Evolutionary conservation across 2,888 invertebrate species (phyloP).

Genomic region (Drosophila nr. fundita): DNA sequence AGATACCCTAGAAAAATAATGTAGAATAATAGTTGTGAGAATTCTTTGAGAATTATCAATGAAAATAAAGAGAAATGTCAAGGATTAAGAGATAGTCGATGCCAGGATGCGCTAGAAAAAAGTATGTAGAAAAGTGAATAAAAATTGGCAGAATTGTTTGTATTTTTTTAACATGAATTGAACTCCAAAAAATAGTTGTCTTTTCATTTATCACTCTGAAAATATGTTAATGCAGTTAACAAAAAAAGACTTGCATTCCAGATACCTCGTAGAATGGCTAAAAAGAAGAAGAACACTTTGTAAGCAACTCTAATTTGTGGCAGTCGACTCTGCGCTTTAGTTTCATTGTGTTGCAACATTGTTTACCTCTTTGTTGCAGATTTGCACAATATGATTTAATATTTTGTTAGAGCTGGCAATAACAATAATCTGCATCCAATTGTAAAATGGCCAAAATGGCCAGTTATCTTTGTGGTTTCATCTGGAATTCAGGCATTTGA

Average conservation of each 20-base stretch:
- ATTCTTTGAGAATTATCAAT: not conserved
- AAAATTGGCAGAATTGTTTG: not conserved
- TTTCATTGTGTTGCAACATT: not conserved
- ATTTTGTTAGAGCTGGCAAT: conserved; percentile 5
- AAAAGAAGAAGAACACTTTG: not conserved
- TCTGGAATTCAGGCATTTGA: conserved; percentile 34
- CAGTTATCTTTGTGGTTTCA: conserved; percentile 24
- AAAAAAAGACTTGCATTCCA: not conserved
- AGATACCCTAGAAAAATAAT: not conserved
- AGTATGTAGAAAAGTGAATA: no score
- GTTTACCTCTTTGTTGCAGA: not conserved
- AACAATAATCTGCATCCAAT: conserved; percentile 35
- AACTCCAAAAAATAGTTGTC: not conserved
- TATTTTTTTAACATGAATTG: not conserved
- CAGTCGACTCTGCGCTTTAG: not conserved
- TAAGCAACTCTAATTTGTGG: not conserved
- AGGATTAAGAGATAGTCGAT: not conserved
- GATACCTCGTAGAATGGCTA: not conserved
- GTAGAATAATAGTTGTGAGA: not conserved
- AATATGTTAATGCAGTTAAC: not conserved
- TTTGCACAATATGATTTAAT: not conserved
- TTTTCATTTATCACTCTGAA: no score
- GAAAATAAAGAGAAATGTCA: not conserved
- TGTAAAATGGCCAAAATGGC: conserved; percentile 28
- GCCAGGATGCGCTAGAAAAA: not conserved